Evolutionary conservation across 2,888 invertebrate species (phyloP).

Genomic region (Eupithecia tripunctaria): DNA sequence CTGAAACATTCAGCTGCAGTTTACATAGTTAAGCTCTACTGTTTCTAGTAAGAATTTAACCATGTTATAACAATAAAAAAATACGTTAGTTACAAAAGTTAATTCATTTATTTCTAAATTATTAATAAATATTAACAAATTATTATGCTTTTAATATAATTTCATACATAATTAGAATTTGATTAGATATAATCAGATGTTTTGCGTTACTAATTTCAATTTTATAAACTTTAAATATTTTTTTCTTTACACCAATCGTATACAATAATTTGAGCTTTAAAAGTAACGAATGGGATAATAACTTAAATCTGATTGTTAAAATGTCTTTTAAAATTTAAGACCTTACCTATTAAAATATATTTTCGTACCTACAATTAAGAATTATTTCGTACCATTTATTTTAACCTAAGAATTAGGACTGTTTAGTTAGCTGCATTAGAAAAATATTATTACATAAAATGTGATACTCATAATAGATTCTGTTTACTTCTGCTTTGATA

Average conservation of each 20-base stretch:
- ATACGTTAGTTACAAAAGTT: slow-evolving; percentile 77
- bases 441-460: neutral
- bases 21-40: slow-evolving; percentile 58
- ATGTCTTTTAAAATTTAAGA: neutral
- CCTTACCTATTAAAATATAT: neutral
- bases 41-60: slow-evolving; percentile 50
- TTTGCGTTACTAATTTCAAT: neutral
- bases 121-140: slow-evolving; percentile 83
- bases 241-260: slow-evolving; percentile 13
- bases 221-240: neutral
- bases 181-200: neutral
- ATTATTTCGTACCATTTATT: neutral
- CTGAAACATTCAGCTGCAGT: slow-evolving; percentile 65
- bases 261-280: slow-evolving; percentile 32
- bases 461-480: neutral
- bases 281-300: neutral
- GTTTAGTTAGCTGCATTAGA: neutral
- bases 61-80: slow-evolving; percentile 71
- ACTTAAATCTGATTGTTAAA: neutral
- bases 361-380: neutral
- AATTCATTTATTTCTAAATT: slow-evolving; percentile 65
- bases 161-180: slow-evolving; percentile 31
- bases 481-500: neutral
- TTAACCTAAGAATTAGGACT: neutral
- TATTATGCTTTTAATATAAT: slow-evolving; percentile 66